Conservation (phyloP, 2,888 invertebrate genomes). For the Protodeltote pygarga region DNA sequence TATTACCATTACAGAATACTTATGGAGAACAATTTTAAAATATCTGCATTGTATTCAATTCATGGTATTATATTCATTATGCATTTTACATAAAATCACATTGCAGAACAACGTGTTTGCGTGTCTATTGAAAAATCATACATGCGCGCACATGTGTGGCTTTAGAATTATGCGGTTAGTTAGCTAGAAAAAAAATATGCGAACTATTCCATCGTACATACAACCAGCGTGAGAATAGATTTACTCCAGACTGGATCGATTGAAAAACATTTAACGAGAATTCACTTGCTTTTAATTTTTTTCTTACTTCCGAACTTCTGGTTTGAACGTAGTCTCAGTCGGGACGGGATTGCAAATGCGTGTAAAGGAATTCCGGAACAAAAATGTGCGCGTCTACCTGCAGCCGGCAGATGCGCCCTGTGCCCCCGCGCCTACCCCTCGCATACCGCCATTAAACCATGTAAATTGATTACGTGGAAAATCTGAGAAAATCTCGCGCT, state of each 20-base stretch:
- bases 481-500: slow-evolving; percentile 79
- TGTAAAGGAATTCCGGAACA: slow-evolving; percentile 83
- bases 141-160: slow-evolving; percentile 53
- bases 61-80: slow-evolving; percentile 37
- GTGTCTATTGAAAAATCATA: slow-evolving; percentile 60
- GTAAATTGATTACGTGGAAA: slow-evolving; percentile 84
- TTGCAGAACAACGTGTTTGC: slow-evolving; percentile 52
- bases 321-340: slow-evolving; percentile 46
- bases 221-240: slow-evolving; percentile 47
- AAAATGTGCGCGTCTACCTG: slow-evolving; percentile 81
- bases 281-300: slow-evolving; percentile 37
- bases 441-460: slow-evolving; percentile 69
- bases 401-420: slow-evolving; percentile 66
- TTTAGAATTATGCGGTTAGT: slow-evolving; percentile 63
- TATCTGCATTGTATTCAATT: slow-evolving; percentile 42
- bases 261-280: slow-evolving; percentile 26
- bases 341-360: slow-evolving; percentile 82
- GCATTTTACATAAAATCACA: slow-evolving; percentile 50
- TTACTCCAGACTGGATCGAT: slow-evolving; percentile 22
- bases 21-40: slow-evolving; percentile 16
- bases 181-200: slow-evolving; percentile 61
- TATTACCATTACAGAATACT: too few species aligned
- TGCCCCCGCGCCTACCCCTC: slow-evolving; percentile 47
- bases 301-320: slow-evolving; percentile 48
- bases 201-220: slow-evolving; percentile 46